Conservation (phyloP, 1,140 invertebrate species). For the Hyles vespertilio region DNA sequence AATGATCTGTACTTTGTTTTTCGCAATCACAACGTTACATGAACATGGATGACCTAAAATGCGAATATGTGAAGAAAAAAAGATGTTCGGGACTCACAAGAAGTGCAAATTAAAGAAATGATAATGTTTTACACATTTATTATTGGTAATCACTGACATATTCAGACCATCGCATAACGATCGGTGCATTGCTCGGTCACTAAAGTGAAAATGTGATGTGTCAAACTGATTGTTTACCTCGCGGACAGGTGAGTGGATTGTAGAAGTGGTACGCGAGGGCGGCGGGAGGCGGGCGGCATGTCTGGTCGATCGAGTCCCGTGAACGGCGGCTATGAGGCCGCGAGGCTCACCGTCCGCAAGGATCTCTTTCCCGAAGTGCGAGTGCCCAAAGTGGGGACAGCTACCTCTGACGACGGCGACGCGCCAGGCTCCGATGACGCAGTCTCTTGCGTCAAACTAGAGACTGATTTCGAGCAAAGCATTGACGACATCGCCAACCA, state of each 20-base stretch:
- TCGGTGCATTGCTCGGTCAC: constrained; percentile 58
- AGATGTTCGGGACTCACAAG: constrained; percentile 66
- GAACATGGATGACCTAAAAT: constrained; percentile 77
- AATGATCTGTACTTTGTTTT: constrained; percentile 74
- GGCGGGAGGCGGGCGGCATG: constrained; percentile 67
- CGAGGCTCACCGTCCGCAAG: constrained; percentile 66
- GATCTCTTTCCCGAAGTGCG: constrained; percentile 64
- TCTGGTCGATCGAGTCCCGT: constrained; percentile 67
- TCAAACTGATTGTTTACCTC: constrained; percentile 76
- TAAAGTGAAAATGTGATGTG: constrained; percentile 77
- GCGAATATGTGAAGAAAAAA: constrained; percentile 74
- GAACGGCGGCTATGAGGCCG: constrained; percentile 64
- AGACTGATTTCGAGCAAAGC: constrained; percentile 73
- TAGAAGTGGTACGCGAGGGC: constrained; percentile 68
- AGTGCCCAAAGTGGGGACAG: constrained; percentile 38
- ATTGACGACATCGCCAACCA: constrained; percentile 67
- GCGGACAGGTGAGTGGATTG: constrained; percentile 71
- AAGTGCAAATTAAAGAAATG: constrained; percentile 58
- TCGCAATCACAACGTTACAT: constrained; percentile 76
- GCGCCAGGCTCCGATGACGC: constrained; percentile 37
- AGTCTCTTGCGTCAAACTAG: constrained; percentile 63
- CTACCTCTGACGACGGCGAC: constrained; percentile 34
- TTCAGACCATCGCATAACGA: constrained; percentile 49
- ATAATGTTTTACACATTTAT: constrained; percentile 56
- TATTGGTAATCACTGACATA: constrained; percentile 52